These are phyloP conservation scores for Ictalurus furcatus DNA, from an alignment of 2,113 vertebrate species.

Conservation along the genomic window DNA sequence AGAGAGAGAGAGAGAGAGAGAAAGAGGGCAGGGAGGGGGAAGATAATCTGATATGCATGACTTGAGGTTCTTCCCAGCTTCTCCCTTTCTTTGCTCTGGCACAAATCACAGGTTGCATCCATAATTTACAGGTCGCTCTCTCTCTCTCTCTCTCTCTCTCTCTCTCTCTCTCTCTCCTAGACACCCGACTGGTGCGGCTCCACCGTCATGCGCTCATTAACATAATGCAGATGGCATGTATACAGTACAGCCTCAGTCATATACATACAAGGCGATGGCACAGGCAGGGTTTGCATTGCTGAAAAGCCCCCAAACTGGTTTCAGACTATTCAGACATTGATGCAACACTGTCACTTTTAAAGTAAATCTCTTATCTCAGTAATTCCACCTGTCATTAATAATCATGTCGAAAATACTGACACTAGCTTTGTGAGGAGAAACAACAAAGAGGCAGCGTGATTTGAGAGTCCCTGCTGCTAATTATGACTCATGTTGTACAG, in stretches of 20 bases:
- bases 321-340: background rate
- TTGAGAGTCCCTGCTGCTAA: constrained; percentile 48
- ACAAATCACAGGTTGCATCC: constrained; percentile 76
- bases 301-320: constrained; percentile 6
- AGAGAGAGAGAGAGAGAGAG: constrained; percentile 10
- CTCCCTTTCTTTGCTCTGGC: constrained; percentile 67
- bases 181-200: constrained; percentile 71
- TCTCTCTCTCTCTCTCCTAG: constrained; percentile 62
- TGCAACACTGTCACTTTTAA: background rate
- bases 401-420: constrained; percentile 48
- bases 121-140: constrained; percentile 73
- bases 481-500: constrained; percentile 56
- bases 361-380: constrained; percentile 42
- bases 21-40: constrained; percentile 55
- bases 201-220: constrained; percentile 63
- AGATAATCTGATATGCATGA: constrained; percentile 79
- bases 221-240: constrained; percentile 74
- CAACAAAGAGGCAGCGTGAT: constrained; percentile 45
- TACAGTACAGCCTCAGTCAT: background rate
- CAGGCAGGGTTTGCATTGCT: constrained; percentile 10
- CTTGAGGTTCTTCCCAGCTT: constrained; percentile 71
- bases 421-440: constrained; percentile 28
- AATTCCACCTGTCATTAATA: constrained; percentile 48
- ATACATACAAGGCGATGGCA: constrained; percentile 46
- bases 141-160: no score